A percentile compares a stretch with the other conserved stretches of the same genome.
phyloP scores from a whole-genome alignment of 2,888 invertebrate species.

The Mesoligia furuncula region DNA sequence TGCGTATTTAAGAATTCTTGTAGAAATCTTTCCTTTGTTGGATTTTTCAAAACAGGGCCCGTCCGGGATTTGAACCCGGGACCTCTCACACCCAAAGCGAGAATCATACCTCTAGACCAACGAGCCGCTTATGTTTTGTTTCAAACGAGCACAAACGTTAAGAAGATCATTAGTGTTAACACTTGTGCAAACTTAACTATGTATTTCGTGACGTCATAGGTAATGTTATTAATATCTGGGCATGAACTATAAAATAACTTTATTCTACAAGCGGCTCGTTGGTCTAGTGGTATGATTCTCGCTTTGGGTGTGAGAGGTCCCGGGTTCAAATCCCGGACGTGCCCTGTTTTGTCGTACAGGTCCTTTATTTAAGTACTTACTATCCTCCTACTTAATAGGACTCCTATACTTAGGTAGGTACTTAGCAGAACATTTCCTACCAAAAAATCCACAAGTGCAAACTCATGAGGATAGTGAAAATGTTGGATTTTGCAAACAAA shows the following conservation, averaged over 20 bases:
- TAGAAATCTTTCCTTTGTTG: not conserved
- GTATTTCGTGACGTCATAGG: slow-evolving; percentile 8
- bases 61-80: slow-evolving; percentile 91
- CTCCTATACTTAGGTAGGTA: not conserved
- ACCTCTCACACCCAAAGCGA: slow-evolving; percentile 90
- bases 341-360: not conserved
- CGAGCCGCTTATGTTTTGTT: slow-evolving; percentile 74
- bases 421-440: not conserved
- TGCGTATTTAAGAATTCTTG: not conserved
- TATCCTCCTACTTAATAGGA: not conserved
- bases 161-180: not conserved
- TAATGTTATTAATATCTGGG: no score
- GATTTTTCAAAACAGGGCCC: slow-evolving; percentile 76
- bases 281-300: slow-evolving; percentile 36
- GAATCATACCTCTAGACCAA: slow-evolving; percentile 90
- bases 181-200: slow-evolving; percentile 20
- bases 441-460: not conserved
- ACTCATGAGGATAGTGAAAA: not conserved
- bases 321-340: slow-evolving; percentile 22
- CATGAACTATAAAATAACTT: no score
- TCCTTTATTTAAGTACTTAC: not conserved
- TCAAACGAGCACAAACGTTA: slow-evolving; percentile 1
- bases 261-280: slow-evolving; percentile 10
- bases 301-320: slow-evolving; percentile 38
- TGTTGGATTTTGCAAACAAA: not conserved